Evolutionary conservation across 2,113 vertebrate genomes (phyloP).

Genomic region (Catharus bicknelli): DNA sequence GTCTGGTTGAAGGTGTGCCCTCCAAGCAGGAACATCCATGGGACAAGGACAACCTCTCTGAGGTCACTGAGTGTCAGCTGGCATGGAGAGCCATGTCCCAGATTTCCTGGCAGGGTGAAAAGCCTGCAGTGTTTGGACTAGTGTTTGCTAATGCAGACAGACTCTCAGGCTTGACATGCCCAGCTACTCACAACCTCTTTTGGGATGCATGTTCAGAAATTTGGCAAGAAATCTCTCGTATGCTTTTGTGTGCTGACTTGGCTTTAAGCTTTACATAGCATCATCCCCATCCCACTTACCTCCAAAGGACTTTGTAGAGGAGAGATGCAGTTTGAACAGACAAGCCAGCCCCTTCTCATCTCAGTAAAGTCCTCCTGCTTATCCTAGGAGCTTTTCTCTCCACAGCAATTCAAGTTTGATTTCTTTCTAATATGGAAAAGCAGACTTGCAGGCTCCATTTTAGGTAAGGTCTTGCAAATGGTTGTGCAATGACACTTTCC

Average conservation of each 20-base stretch:
- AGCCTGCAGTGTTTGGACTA: neutral
- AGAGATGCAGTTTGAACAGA: neutral
- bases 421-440: neutral
- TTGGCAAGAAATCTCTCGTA: neutral
- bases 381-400: neutral
- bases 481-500: neutral
- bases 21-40: neutral
- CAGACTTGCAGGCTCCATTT: neutral
- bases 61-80: neutral
- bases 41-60: neutral
- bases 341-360: neutral
- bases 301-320: neutral
- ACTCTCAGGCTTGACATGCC: neutral
- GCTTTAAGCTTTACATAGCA: neutral
- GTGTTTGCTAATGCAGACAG: neutral
- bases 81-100: neutral
- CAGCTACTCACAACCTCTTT: neutral
- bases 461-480: neutral
- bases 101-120: neutral
- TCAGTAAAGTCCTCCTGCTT: neutral
- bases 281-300: neutral
- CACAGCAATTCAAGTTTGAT: neutral
- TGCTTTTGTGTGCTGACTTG: neutral
- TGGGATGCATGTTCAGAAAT: neutral
- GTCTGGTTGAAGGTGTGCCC: neutral